phyloP scores from a whole-genome alignment of 2,797 vertebrate species.

The Melopsittacus undulatus region DNA sequence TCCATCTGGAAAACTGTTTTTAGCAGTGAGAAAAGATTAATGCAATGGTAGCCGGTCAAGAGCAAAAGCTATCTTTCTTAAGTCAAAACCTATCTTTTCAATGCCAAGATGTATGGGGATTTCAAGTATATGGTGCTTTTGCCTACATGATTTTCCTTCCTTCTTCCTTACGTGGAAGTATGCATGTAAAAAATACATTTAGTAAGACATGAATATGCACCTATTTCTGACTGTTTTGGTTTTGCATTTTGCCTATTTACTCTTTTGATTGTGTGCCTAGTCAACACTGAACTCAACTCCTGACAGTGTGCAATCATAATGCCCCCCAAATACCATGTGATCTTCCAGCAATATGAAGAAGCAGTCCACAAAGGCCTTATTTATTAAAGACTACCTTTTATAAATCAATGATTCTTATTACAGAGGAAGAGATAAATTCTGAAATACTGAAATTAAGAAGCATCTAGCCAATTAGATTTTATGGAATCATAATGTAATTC shows the following conservation, averaged over 20 bases:
- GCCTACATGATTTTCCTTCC: neutral
- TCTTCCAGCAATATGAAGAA: neutral
- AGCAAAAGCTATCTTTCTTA: neutral
- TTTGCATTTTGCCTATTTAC: neutral
- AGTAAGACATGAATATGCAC: neutral
- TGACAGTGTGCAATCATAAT: neutral
- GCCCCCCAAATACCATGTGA: neutral
- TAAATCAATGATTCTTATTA: neutral
- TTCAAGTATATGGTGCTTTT: neutral
- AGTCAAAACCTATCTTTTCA: neutral
- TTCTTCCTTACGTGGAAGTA: neutral
- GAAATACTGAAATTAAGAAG: neutral
- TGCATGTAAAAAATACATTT: neutral
- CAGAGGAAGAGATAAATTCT: neutral
- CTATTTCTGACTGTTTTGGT: neutral
- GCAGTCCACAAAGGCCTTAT: neutral
- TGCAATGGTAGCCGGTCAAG: neutral
- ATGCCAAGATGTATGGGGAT: neutral
- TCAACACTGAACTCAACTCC: neutral
- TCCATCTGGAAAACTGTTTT: neutral
- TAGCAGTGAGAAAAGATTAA: neutral
- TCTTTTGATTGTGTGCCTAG: neutral
- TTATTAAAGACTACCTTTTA: neutral
- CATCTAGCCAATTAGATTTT: neutral
- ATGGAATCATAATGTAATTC: neutral